phyloP scores from a whole-genome alignment of 2,113 vertebrate species.

The Bufo gargarizans region DNA sequence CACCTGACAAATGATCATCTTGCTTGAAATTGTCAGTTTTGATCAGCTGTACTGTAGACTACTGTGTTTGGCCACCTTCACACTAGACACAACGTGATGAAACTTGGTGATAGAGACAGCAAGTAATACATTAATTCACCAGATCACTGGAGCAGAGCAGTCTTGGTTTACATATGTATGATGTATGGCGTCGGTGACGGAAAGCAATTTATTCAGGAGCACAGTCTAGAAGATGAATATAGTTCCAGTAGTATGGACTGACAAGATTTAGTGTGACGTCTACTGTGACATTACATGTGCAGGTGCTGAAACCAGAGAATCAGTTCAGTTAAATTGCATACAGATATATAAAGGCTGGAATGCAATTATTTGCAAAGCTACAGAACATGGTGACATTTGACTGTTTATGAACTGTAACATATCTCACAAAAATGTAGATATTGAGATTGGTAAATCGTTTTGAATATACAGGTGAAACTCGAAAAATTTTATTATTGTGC shows the following conservation, averaged over 20 bases:
- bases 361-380: neutral
- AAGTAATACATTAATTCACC: neutral
- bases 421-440: neutral
- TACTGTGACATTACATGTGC: conserved; percentile 6
- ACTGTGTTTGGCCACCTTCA: too few species aligned
- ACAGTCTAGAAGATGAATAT: neutral
- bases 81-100: neutral
- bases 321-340: neutral
- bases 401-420: neutral
- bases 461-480: too few species aligned
- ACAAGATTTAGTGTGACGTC: neutral
- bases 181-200: neutral
- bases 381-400: neutral
- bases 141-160: neutral
- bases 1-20: too few species aligned
- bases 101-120: neutral
- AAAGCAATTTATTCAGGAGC: neutral
- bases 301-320: neutral
- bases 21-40: too few species aligned
- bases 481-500: too few species aligned
- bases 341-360: neutral
- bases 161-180: neutral
- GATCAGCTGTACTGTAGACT: too few species aligned
- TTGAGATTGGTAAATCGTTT: too few species aligned
- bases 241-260: neutral